Base-by-base conservation (phyloP, 1,140 invertebrate genomes). In the Bathynomus jamesi region DNA sequence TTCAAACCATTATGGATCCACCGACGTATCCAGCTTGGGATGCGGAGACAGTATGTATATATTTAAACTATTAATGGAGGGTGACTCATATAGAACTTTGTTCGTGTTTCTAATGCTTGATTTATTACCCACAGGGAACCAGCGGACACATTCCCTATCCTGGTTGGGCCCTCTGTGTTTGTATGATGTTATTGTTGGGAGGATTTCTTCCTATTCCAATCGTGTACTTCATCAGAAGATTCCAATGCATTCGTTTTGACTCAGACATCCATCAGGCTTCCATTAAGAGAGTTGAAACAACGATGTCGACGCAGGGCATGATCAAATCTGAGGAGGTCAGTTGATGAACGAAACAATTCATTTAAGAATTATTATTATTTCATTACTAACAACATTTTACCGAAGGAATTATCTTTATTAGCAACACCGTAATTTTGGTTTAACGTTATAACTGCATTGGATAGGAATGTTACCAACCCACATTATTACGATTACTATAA, bases 221-320 rank as follows among this genome's bases (percentile, higher is more conserved):
- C 25, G 91, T 95, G 30, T 90, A 91, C 80, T 82, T 94, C 0
- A 85, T 94, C 78, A 85, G 91, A 74, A 85, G 90, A 76, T 93
- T 91, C 86, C 91, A 93, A 81, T 91, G 89, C 79, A 84, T 92
- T 46, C 88, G 91, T 76, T 85, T 92, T 70, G 91, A 94, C 78
- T 85, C 91, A 76, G 89, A 92, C 80, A 93, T 93, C 79, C 91
- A 93, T 81, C 90, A 93, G 83, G 91, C 91, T 27, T 91, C 91
- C 71, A 94, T 94, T 80, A 85, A 91, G 75, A 86, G 92, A 71
- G 93, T 93, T 76, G 91, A 94, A 78, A 94, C 92, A 11, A 93
- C 92, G 0, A 91, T 92, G 13, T 94, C 91, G 1, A 94, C 92
- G n/a, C 92, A 92, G 81, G 91, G 92, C 82, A 94, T 94, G 92